A percentile compares a stretch with the other conserved stretches of the same genome.
Conservation (phyloP, 2,797 vertebrate species). For the Anniella stebbinsi region DNA sequence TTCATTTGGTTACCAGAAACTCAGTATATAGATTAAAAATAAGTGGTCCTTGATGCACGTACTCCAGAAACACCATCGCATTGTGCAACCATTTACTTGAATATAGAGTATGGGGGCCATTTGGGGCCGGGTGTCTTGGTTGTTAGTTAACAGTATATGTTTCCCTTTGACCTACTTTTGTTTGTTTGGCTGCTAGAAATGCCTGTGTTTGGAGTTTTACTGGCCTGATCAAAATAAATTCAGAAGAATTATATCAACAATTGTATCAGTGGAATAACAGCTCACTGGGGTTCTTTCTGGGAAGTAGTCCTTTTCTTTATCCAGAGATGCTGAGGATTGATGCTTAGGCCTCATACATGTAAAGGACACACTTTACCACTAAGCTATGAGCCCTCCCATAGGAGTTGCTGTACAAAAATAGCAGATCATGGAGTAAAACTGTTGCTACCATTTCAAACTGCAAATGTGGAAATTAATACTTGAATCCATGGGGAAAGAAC, state of each 20-base stretch:
- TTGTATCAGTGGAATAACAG: background rate
- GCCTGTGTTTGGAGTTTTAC: background rate
- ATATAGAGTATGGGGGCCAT: background rate
- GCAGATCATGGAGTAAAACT: background rate
- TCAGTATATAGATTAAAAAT: background rate
- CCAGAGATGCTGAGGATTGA: background rate
- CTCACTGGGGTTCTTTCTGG: background rate
- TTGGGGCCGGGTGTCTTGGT: background rate
- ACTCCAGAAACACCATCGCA: background rate
- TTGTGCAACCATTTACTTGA: background rate
- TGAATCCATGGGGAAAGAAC: background rate
- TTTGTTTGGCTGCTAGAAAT: background rate
- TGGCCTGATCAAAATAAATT: background rate
- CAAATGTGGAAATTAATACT: background rate
- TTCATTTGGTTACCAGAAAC: background rate
- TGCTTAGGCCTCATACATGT: background rate
- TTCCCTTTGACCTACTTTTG: background rate
- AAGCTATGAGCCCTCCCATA: background rate
- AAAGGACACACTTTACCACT: background rate
- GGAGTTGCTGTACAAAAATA: background rate
- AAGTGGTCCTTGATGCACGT: background rate
- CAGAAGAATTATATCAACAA: background rate
- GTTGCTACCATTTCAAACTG: background rate
- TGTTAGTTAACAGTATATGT: background rate
- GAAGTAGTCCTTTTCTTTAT: background rate